Base-by-base conservation (phyloP, 2,113 vertebrate species). In the Symphodus melops region DNA sequence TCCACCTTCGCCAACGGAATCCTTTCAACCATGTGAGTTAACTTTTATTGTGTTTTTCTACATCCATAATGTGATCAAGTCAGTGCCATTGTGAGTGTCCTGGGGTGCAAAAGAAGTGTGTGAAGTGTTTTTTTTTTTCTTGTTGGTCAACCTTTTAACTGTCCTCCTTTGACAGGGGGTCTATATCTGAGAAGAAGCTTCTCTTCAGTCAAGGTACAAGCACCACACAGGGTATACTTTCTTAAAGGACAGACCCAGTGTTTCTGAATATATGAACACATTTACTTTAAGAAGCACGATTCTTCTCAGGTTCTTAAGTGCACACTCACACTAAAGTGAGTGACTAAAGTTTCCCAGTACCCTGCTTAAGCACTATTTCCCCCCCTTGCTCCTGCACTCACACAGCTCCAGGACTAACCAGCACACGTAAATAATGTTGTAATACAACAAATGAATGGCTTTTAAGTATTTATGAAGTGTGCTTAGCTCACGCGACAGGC, bases 101-200 rank as follows among this genome's bases (percentile, higher is more conserved):
- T 44, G 5, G 12, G 4, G 42, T 14, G 42, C 12, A 12, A 42
- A 46, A 46, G 6, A 1, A 60, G 41, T 14, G 9, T 1, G 10
- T 10, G 16, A 11, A 16, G 16, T 46, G 14, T 11, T 46, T 46
- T 46, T 48, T 9, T 49, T 12, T 48, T 9, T 37, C 25, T 25
- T 25, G 25, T 33, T 3, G 28, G 20, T 20, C 71, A n/a, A 77
- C 59, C 21, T 54, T 68, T 72, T 8, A 33, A 16, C 33, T 28
- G 1, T 69, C 17, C 14, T 88, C n/a, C 76, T 77, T 63, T 60
- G 0, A 10, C 88, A 96, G 96, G 73, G 96, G 96, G 20, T 95
- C 96, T 13, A 86, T 97, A 74, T 97, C 96, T 0, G 96, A 96
- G 64, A 96, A 96, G 88, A 95, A 94, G 68, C 92, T 96, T 33